These are phyloP conservation scores for Drosophila nigrodunni DNA, from an alignment of 1,140 invertebrate species.

Conservation along the genomic window DNA sequence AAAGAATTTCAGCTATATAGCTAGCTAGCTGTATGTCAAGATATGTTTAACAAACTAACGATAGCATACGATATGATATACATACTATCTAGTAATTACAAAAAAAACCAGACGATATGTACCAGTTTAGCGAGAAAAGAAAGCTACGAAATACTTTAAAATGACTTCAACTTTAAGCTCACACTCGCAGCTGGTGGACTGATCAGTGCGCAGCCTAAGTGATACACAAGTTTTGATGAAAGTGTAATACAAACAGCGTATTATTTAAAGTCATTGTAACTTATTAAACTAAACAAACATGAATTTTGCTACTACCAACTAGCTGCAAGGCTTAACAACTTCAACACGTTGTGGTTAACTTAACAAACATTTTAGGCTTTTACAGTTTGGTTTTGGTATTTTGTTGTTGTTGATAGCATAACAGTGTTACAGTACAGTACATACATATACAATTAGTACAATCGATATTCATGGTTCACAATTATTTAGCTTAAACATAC, in stretches of 20 bases:
- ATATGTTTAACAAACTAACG: slow-evolving; percentile 1
- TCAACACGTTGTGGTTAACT: neutral
- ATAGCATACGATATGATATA: neutral
- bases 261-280: too few species aligned
- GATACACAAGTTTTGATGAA: too few species aligned
- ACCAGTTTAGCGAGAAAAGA: neutral
- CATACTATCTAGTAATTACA: neutral
- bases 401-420: slow-evolving; percentile 6
- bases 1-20: too few species aligned
- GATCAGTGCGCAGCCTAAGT: too few species aligned
- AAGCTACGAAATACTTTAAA: neutral
- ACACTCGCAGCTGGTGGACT: too few species aligned
- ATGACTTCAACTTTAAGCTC: too few species aligned
- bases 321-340: slow-evolving; percentile 3
- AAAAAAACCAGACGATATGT: neutral
- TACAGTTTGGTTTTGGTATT: slow-evolving; percentile 14
- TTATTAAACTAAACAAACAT: too few species aligned
- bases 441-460: slow-evolving; percentile 28
- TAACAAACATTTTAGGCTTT: slow-evolving; percentile 7
- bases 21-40: too few species aligned
- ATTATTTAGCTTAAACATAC: slow-evolving; percentile 24
- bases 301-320: neutral
- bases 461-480: slow-evolving; percentile 37
- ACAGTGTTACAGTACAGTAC: slow-evolving; percentile 35
- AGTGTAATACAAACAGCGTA: too few species aligned